Conservation (phyloP, 2,888 invertebrate genomes). For the Laothoe populi region DNA sequence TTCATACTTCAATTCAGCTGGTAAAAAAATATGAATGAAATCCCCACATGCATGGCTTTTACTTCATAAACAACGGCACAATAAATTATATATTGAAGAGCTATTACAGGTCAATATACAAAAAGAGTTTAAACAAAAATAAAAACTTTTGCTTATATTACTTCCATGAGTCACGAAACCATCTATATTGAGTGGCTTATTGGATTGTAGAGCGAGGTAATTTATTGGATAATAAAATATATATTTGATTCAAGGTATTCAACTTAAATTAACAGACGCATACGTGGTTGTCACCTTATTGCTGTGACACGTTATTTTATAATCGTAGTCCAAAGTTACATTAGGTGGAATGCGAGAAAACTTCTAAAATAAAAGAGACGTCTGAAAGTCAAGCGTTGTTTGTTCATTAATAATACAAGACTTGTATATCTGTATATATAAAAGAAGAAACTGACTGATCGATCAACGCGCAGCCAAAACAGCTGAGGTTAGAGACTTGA, state of each 20-base stretch:
- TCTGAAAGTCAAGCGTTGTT: neutral
- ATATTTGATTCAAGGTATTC: neutral
- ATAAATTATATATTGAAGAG: neutral
- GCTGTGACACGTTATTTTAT: neutral
- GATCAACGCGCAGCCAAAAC: no score
- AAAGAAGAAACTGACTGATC: no score
- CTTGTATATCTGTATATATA: no score
- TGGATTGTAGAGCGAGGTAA: neutral
- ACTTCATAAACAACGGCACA: no score
- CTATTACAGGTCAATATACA: neutral
- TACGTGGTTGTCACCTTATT: neutral
- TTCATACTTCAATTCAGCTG: neutral
- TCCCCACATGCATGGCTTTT: no score
- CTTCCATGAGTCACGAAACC: neutral
- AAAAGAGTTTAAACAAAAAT: neutral
- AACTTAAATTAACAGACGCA: neutral
- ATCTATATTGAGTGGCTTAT: neutral
- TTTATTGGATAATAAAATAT: neutral
- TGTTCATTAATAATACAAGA: neutral
- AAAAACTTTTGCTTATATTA: neutral
- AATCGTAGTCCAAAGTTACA: neutral
- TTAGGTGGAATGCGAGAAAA: neutral
- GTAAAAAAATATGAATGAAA: neutral
- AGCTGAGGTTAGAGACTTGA: no score
- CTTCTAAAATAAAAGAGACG: neutral